Evolutionary conservation across 2,113 vertebrate genomes (phyloP).

Genomic region (Callocephalon fimbriatum): DNA sequence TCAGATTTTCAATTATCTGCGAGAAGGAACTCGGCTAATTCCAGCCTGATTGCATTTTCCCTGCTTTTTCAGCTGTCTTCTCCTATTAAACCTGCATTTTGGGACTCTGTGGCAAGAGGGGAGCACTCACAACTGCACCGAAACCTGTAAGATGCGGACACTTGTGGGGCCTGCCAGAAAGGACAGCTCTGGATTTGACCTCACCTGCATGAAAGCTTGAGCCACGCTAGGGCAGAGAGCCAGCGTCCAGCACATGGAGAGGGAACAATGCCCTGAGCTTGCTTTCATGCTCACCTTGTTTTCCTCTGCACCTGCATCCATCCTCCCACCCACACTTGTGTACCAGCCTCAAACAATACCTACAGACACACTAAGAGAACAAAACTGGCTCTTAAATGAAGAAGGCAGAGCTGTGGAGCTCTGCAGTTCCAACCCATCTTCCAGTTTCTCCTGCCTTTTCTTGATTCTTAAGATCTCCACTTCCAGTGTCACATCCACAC

Average conservation of each 20-base stretch:
- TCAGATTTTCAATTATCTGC: conserved; percentile 43
- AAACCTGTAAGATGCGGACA: background rate
- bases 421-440: background rate
- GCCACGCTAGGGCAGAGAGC: background rate
- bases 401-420: background rate
- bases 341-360: background rate
- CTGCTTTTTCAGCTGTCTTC: conserved; percentile 33
- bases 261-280: background rate
- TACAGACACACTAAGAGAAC: background rate
- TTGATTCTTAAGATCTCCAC: background rate
- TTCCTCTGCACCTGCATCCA: background rate
- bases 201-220: background rate
- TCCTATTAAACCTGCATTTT: conserved; percentile 12
- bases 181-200: background rate
- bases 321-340: rapidly evolving
- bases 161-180: background rate
- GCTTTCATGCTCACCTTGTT: background rate
- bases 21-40: conserved; percentile 36
- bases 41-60: conserved; percentile 55
- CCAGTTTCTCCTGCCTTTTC: background rate
- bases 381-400: background rate
- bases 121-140: background rate
- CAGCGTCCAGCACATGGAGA: background rate
- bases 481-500: background rate
- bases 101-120: background rate